These are phyloP conservation scores for Drosophila cognata DNA, from an alignment of 2,888 invertebrate species.

Conservation along the genomic window DNA sequence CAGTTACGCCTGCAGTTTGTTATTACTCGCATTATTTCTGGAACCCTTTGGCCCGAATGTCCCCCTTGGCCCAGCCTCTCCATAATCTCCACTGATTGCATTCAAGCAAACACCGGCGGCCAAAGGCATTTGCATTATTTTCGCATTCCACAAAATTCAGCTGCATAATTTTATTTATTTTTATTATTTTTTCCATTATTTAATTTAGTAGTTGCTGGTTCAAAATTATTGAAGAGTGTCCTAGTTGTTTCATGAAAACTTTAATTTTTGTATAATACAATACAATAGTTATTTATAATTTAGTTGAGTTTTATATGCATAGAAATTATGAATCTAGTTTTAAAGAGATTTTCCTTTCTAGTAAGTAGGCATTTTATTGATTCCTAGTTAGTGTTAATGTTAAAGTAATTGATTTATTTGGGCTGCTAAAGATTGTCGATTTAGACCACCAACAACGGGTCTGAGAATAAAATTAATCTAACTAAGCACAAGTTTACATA, in stretches of 20 bases:
- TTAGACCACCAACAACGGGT: constrained; percentile 40
- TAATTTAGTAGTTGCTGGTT: constrained; percentile 48
- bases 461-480: constrained; percentile 47
- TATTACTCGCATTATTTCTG: constrained; percentile 76
- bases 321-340: constrained; percentile 61
- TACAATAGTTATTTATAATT: constrained; percentile 59
- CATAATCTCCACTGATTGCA: constrained; percentile 67
- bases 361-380: constrained; percentile 36
- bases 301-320: constrained; percentile 56
- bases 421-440: constrained; percentile 75
- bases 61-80: constrained; percentile 23
- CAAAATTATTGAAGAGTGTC: constrained; percentile 50
- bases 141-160: constrained; percentile 69
- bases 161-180: constrained; percentile 52
- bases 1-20: constrained; percentile 80
- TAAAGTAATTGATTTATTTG: constrained; percentile 35
- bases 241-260: constrained; percentile 44
- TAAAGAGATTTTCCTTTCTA: constrained; percentile 33
- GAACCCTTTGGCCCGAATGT: constrained; percentile 57
- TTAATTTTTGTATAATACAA: constrained; percentile 65
- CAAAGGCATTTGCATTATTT: constrained; percentile 73
- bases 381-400: constrained; percentile 34
- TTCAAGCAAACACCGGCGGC: constrained; percentile 66
- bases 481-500: constrained; percentile 58
- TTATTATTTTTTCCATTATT: constrained; percentile 49